These are phyloP conservation scores for Psittacula echo DNA, from an alignment of 2,797 vertebrate species.

Conservation along the genomic window DNA sequence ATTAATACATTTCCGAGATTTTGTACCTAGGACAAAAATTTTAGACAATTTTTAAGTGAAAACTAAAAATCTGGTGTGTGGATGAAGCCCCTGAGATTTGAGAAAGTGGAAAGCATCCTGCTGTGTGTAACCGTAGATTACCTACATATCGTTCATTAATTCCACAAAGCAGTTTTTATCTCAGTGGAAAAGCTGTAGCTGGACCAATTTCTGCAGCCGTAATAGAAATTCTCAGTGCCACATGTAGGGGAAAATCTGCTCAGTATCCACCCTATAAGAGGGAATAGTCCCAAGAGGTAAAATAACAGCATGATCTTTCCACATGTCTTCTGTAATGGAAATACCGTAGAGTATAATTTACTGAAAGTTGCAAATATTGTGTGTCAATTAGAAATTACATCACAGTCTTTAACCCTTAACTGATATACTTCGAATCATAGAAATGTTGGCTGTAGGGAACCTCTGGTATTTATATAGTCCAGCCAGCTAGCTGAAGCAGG, in stretches of 20 bases:
- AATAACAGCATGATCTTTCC: background rate
- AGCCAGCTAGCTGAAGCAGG: background rate
- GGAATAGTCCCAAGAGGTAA: background rate
- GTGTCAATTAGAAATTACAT: background rate
- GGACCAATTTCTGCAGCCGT: background rate
- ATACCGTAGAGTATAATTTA: background rate
- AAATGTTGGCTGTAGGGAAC: background rate
- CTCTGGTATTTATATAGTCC: background rate
- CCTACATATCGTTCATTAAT: background rate
- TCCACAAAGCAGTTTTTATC: background rate
- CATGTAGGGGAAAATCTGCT: background rate
- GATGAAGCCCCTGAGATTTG: background rate
- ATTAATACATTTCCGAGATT: background rate
- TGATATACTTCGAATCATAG: background rate
- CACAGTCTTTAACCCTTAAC: background rate
- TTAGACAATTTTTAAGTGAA: background rate
- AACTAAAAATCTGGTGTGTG: background rate
- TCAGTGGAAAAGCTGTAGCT: background rate
- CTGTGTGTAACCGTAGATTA: background rate
- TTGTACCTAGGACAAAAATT: background rate
- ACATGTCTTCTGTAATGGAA: background rate
- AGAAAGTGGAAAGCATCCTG: background rate
- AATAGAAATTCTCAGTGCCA: background rate
- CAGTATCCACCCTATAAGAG: background rate
- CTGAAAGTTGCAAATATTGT: background rate